These are phyloP conservation scores for Malaclemys terrapin DNA, from an alignment of 2,113 vertebrate species.

Conservation along the genomic window DNA sequence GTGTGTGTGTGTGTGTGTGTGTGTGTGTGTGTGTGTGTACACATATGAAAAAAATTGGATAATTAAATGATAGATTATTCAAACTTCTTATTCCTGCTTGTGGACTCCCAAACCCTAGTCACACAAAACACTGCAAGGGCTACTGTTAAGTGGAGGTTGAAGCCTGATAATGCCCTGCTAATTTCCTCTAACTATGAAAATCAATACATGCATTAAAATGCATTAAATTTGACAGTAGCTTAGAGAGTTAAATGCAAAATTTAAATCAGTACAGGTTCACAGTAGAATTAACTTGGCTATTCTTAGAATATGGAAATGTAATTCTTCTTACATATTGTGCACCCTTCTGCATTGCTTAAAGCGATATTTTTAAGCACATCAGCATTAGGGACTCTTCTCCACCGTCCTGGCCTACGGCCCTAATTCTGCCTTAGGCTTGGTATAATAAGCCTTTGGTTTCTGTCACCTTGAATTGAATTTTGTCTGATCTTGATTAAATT, in stretches of 20 bases:
- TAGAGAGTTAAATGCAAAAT: conserved; percentile 67
- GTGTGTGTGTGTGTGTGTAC: accelerated
- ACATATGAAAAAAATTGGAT: not conserved
- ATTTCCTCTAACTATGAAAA: conserved; percentile 72
- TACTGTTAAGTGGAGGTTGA: conserved; percentile 72
- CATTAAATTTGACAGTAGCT: conserved; percentile 72
- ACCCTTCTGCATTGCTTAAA: not conserved
- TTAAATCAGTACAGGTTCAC: conserved; percentile 65
- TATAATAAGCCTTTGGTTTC: conserved; percentile 9
- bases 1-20: not conserved
- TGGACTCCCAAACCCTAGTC: not conserved
- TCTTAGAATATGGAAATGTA: conserved; percentile 46
- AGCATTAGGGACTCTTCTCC: not conserved
- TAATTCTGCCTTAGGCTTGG: not conserved
- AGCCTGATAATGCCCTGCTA: conserved; percentile 64
- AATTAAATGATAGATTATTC: conserved; percentile 26
- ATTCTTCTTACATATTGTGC: conserved; percentile 35
- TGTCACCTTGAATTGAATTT: conserved; percentile 16
- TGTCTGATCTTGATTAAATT: not conserved
- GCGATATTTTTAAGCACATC: not conserved
- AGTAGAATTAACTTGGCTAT: conserved; percentile 18
- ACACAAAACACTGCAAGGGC: conserved; percentile 32
- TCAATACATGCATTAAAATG: conserved; percentile 70
- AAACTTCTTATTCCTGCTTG: not conserved
- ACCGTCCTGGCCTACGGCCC: not conserved